Percentiles rank a stretch among this genome's conserved stretches.
These are phyloP conservation scores for Vannuccia rotundouncinata DNA, from an alignment of 2,888 invertebrate species.

Conservation along the genomic window DNA sequence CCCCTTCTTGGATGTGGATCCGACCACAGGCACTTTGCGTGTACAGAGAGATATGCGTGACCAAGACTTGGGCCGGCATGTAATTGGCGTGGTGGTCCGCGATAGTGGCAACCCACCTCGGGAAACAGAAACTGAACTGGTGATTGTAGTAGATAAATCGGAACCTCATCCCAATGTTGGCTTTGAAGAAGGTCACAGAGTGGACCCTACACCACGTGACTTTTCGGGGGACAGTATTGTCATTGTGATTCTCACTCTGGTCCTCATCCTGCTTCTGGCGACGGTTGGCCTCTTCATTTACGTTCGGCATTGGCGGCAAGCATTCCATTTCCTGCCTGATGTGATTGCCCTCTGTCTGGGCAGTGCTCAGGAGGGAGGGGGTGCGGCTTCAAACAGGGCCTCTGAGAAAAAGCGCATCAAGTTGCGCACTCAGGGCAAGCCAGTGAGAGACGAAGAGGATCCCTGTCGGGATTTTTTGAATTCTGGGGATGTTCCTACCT, in stretches of 20 bases:
- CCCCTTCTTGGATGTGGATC: constrained; percentile 4
- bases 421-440: too few relatives aligned
- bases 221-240: too few relatives aligned
- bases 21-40: neutral
- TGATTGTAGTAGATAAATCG: constrained; percentile 12
- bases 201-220: too few relatives aligned
- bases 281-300: neutral
- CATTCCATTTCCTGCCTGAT: neutral
- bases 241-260: neutral
- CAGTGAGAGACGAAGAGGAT: too few relatives aligned
- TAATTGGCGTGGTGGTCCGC: neutral
- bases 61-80: neutral
- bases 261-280: neutral
- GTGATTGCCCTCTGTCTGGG: neutral
- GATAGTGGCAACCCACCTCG: neutral
- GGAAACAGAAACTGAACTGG: neutral
- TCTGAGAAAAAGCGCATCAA: too few relatives aligned
- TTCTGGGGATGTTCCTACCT: too few relatives aligned
- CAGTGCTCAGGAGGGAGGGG: too few relatives aligned
- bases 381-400: too few relatives aligned
- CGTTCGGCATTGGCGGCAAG: neutral
- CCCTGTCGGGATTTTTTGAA: too few relatives aligned
- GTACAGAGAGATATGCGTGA: neutral
- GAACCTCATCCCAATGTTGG: neutral
- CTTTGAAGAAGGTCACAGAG: neutral